These are phyloP conservation scores for Hozukius guyotensis DNA, from an alignment of 2,797 vertebrate genomes.

Conservation along the genomic window DNA sequence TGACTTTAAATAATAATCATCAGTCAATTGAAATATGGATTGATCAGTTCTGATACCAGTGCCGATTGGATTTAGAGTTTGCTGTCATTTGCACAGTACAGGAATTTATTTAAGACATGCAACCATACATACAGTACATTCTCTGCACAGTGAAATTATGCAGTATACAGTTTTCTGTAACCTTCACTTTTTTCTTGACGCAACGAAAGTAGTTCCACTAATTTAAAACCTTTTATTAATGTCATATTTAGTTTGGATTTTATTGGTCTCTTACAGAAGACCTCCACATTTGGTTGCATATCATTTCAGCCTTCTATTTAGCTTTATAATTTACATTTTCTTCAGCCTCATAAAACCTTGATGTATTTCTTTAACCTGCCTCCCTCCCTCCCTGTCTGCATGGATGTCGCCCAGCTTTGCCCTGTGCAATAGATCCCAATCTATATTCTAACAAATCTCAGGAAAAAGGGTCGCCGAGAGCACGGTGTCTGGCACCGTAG, in stretches of 20 bases:
- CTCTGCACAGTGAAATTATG: neutral
- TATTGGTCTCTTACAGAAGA: neutral
- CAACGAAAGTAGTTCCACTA: neutral
- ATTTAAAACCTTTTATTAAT: conserved; percentile 9
- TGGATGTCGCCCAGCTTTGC: conserved; percentile 7
- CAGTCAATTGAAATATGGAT: neutral
- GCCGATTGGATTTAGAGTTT: neutral
- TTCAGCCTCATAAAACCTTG: conserved; percentile 11
- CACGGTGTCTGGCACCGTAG: conserved; percentile 22
- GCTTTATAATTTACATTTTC: conserved; percentile 2
- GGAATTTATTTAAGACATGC: neutral
- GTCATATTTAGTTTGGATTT: neutral
- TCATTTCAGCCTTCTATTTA: neutral
- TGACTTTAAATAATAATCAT: neutral
- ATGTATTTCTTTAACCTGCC: conserved; percentile 8
- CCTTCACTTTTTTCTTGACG: neutral
- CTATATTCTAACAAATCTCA: conserved; percentile 51
- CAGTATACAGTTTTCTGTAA: neutral
- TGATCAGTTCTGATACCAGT: neutral
- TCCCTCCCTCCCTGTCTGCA: neutral
- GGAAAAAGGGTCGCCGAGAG: conserved; percentile 40
- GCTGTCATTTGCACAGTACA: neutral
- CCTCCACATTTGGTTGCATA: neutral
- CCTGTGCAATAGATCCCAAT: conserved; percentile 39
- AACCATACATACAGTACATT: neutral